A percentile compares a stretch with the other conserved stretches of the same genome.
Evolutionary conservation across 2,113 vertebrate species (phyloP).

Genomic region (Aptenodytes patagonicus): DNA sequence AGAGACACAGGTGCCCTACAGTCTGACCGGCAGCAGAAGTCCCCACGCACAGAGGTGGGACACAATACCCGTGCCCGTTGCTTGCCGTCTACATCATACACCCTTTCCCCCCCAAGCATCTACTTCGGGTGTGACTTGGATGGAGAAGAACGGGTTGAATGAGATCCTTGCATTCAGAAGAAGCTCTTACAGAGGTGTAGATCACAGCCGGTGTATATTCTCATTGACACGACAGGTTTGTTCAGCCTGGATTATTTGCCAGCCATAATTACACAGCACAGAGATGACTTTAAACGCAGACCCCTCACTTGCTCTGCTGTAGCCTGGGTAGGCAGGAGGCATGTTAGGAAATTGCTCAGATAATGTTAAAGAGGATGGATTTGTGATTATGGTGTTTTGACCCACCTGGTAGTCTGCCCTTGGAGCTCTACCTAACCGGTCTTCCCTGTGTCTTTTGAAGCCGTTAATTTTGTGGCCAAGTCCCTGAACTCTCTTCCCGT

Average conservation of each 20-base stretch:
- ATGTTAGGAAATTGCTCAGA: not conserved
- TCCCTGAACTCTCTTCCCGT: slow-evolving; percentile 62
- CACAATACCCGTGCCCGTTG: fast-evolving
- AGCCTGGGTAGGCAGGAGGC: not conserved
- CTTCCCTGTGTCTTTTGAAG: slow-evolving; percentile 33
- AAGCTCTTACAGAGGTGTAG: not conserved
- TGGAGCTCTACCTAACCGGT: slow-evolving; percentile 56
- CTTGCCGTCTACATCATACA: not conserved
- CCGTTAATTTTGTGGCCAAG: slow-evolving; percentile 60
- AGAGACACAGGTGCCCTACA: fast-evolving
- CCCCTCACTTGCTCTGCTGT: fast-evolving
- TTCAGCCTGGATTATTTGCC: not conserved
- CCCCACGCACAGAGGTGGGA: not conserved
- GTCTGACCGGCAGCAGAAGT: not conserved
- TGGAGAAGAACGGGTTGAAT: not conserved
- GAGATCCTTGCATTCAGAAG: not conserved
- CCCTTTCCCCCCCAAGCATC: fast-evolving
- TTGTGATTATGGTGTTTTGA: slow-evolving; percentile 50
- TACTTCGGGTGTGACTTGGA: not conserved
- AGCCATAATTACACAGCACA: not conserved
- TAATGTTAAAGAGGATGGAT: slow-evolving; percentile 39
- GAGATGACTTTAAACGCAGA: not conserved
- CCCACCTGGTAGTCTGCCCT: slow-evolving; percentile 51
- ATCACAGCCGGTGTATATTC: fast-evolving
- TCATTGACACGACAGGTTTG: not conserved